Conservation (phyloP, 30 jellyfish, hydroid and myxozoan species). For the Sanderia malayensis region DNA sequence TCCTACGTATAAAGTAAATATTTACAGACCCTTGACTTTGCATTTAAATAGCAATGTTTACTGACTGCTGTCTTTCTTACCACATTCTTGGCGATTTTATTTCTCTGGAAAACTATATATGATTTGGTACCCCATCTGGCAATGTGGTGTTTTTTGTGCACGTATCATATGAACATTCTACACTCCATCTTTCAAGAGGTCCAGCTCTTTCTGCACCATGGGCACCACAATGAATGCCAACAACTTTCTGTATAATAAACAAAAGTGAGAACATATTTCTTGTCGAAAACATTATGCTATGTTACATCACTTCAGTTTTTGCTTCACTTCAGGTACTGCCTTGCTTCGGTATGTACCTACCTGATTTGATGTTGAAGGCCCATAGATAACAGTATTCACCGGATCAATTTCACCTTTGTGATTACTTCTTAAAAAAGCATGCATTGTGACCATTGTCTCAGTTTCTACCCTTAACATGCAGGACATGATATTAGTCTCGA, state of each 20-base stretch:
- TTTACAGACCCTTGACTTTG: neutral
- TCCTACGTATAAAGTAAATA: no score
- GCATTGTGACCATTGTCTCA: conserved; percentile 33
- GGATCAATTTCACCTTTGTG: conserved; percentile 15
- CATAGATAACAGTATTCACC: no score
- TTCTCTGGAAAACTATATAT: conserved; percentile 54
- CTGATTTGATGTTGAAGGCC: no score
- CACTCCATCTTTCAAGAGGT: no score
- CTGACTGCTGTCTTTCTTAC: no score
- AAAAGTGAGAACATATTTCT: no score
- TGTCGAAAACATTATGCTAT: no score
- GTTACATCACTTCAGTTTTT: no score
- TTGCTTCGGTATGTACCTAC: neutral
- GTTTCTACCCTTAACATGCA: conserved; percentile 1
- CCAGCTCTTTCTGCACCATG: no score
- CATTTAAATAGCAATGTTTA: no score
- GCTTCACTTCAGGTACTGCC: conserved; percentile 24
- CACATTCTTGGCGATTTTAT: conserved; percentile 9
- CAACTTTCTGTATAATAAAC: no score
- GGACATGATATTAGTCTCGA: neutral
- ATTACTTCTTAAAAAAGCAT: conserved; percentile 6
- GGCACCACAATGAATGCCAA: no score
- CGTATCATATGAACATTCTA: conserved; percentile 41
- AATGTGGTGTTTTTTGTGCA: conserved; percentile 33
- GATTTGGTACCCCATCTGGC: conserved; percentile 53